Conservation (phyloP, 1,140 invertebrate genomes). For the Berghia stephanieae region DNA sequence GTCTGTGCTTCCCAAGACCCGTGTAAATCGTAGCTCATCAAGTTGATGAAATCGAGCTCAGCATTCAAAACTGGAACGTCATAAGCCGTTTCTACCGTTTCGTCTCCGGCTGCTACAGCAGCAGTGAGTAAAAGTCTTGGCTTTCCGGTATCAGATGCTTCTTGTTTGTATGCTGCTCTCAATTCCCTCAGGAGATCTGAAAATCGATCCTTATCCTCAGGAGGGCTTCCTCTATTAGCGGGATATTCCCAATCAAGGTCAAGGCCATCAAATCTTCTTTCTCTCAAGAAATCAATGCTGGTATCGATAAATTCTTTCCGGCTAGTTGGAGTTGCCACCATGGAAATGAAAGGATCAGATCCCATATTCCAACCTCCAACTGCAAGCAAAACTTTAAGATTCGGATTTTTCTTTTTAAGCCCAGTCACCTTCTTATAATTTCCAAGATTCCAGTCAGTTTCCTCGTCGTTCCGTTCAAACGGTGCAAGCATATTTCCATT, state of each 20-base stretch:
- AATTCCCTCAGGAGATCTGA: constrained; percentile 76
- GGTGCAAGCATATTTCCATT: constrained; percentile 65
- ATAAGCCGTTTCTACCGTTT: constrained; percentile 93
- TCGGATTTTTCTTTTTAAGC: constrained; percentile 87
- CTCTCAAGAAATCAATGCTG: constrained; percentile 92
- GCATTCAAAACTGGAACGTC: constrained; percentile 76
- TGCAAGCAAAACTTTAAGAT: constrained; percentile 88
- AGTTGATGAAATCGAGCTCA: too few relatives aligned
- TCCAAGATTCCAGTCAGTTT: constrained; percentile 45
- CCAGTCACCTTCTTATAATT: constrained; percentile 68
- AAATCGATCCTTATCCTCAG: constrained; percentile 75
- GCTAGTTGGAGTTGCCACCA: constrained; percentile 70
- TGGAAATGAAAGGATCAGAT: constrained; percentile 82
- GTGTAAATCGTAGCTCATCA: too few relatives aligned
- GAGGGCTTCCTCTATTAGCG: constrained; percentile 65
- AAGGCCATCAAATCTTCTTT: too few relatives aligned
- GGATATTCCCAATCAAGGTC: constrained; percentile 98
- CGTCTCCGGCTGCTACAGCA: constrained; percentile 91
- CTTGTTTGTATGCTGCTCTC: constrained; percentile 86
- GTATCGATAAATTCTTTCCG: constrained; percentile 86
- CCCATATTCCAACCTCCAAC: constrained; percentile 96
- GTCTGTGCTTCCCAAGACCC: too few relatives aligned
- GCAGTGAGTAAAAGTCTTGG: constrained; percentile 86
- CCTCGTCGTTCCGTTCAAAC: constrained; percentile 59
- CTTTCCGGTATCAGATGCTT: constrained; percentile 82